A percentile compares a stretch with the other conserved stretches of the same genome.
Conservation (phyloP, 2,888 invertebrate species). For the Cerceris rybyensis region DNA sequence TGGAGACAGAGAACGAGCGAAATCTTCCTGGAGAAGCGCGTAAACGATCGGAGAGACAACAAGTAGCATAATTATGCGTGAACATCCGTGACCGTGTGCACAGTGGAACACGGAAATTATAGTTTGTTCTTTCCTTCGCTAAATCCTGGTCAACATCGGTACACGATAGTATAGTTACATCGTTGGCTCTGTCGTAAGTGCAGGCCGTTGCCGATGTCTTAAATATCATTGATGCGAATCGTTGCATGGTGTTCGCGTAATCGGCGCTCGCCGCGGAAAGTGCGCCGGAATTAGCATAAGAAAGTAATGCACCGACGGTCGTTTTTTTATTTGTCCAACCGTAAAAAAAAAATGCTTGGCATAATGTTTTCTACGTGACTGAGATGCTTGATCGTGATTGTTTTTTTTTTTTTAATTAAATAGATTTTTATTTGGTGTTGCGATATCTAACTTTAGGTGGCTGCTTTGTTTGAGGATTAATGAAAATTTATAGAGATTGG, state of each 20-base stretch:
- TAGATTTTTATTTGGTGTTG: no score
- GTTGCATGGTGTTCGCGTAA: background rate
- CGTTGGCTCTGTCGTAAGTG: conserved; percentile 13
- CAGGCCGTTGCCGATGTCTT: conserved; percentile 18
- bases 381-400: no score
- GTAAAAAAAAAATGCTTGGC: conserved; percentile 4
- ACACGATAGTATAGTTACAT: conserved; percentile 12
- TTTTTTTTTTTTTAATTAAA: no score
- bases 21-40: background rate
- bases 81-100: conserved; percentile 44
- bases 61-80: conserved; percentile 26
- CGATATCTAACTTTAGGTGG: no score
- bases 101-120: conserved; percentile 52
- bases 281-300: conserved; percentile 20
- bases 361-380: background rate
- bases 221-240: conserved; percentile 35
- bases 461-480: no score
- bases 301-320: conserved; percentile 25
- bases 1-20: background rate
- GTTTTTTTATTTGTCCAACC: background rate
- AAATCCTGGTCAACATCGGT: conserved; percentile 19
- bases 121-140: background rate
- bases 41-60: background rate
- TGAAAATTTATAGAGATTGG: no score
- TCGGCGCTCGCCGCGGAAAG: conserved; percentile 12